Conservation (phyloP, 2,113 vertebrate species). For the Clarias gariepinus region DNA sequence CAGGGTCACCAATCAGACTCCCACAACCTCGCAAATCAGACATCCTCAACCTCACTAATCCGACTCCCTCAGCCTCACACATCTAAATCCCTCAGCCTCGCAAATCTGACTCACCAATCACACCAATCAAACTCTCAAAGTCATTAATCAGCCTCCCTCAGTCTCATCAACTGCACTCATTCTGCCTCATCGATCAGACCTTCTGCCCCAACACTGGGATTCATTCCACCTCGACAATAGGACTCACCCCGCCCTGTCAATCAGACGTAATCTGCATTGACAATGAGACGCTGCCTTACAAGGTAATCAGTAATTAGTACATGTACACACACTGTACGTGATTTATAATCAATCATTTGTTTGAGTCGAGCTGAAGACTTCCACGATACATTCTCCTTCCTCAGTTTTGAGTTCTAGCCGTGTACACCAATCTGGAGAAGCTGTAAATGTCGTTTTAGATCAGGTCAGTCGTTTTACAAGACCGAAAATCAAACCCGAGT, state of each 20-base stretch:
- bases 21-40: background rate
- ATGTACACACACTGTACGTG: background rate
- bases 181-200: background rate
- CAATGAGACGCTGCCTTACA: too few relatives aligned
- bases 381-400: background rate
- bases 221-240: background rate
- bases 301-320: too few relatives aligned
- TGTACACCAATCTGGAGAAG: background rate
- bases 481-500: background rate
- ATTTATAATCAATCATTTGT: background rate
- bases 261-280: too few relatives aligned
- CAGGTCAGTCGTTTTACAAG: background rate
- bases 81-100: background rate
- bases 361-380: background rate
- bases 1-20: background rate
- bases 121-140: background rate
- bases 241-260: too few relatives aligned
- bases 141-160: too few relatives aligned
- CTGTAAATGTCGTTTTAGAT: background rate
- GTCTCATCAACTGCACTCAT: background rate
- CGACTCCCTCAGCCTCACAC: background rate
- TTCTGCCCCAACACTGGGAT: background rate
- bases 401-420: background rate
- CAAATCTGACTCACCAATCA: background rate
- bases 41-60: background rate